These are phyloP conservation scores for Melitaea athalia DNA, from an alignment of 2,888 invertebrate genomes.

Conservation along the genomic window DNA sequence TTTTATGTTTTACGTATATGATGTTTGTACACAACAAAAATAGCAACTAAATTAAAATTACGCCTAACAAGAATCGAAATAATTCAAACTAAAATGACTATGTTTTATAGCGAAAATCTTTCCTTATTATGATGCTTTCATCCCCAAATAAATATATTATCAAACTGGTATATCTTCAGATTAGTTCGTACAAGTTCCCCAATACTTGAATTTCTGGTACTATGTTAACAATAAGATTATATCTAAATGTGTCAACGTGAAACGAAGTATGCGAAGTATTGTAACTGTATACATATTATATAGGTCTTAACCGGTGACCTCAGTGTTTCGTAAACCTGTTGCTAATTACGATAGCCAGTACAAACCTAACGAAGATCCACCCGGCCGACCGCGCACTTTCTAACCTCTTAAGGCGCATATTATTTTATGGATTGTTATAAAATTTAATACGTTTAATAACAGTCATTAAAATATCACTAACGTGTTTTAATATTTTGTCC, in stretches of 20 bases:
- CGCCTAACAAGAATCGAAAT: too few relatives aligned
- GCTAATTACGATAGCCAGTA: slow-evolving; percentile 44
- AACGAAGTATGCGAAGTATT: slow-evolving; percentile 21
- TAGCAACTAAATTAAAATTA: too few relatives aligned
- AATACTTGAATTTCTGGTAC: too few relatives aligned
- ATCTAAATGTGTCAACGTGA: neutral
- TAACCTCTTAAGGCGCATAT: slow-evolving; percentile 41
- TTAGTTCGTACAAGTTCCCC: too few relatives aligned
- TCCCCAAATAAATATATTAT: too few relatives aligned
- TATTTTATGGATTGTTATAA: neutral
- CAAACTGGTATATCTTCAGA: too few relatives aligned
- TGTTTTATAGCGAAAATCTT: too few relatives aligned
- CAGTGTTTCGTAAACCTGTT: slow-evolving; percentile 35
- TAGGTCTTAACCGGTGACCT: slow-evolving; percentile 22
- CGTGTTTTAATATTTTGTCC: too few relatives aligned
- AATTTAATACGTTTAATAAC: neutral
- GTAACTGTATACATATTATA: slow-evolving; percentile 35
- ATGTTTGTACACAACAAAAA: too few relatives aligned
- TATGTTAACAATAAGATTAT: neutral
- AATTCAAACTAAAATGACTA: too few relatives aligned
- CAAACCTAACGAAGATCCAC: slow-evolving; percentile 55
- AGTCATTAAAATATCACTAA: neutral
- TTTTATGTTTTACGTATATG: too few relatives aligned
- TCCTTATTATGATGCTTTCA: too few relatives aligned
- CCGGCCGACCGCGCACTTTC: slow-evolving; percentile 51